phyloP scores from a whole-genome alignment of 2,113 vertebrate genomes.

The Phrynosoma platyrhinos region DNA sequence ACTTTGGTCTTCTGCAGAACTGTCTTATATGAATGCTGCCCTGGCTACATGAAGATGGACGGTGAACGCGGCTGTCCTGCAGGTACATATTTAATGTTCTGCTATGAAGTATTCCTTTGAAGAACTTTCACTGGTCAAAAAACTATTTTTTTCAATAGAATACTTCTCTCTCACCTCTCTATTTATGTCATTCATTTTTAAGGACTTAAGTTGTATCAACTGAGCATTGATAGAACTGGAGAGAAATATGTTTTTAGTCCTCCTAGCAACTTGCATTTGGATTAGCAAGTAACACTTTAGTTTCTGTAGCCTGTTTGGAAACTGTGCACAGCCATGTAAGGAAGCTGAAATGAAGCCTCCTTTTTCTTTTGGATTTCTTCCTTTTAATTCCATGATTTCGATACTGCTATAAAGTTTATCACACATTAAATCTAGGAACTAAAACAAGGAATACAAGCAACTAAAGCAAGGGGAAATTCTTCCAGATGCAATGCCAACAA shows the following conservation, averaged over 20 bases:
- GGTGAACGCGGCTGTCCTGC: constrained; percentile 91
- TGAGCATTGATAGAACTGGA: background rate
- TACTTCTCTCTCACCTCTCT: too few relatives aligned
- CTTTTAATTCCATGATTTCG: background rate
- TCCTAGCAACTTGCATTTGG: background rate
- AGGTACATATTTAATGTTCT: constrained; percentile 75
- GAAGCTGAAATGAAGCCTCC: background rate
- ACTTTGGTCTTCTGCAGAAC: constrained; percentile 74
- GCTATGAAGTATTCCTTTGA: background rate
- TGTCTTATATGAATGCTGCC: constrained; percentile 96
- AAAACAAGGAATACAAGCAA: background rate
- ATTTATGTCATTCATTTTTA: background rate
- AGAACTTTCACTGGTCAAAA: background rate
- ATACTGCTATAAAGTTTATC: background rate
- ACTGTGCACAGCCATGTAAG: background rate
- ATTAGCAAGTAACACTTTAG: background rate
- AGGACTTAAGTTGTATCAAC: background rate
- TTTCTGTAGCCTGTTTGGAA: background rate
- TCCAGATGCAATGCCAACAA: background rate
- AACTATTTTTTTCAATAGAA: too few relatives aligned
- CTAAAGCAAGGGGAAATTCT: background rate
- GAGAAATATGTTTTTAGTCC: background rate
- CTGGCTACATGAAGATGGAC: constrained; percentile 94
- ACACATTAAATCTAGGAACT: background rate
- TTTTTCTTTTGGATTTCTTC: background rate